Conservation (phyloP, 2,113 vertebrate species). For the Epinephelus lanceolatus region DNA sequence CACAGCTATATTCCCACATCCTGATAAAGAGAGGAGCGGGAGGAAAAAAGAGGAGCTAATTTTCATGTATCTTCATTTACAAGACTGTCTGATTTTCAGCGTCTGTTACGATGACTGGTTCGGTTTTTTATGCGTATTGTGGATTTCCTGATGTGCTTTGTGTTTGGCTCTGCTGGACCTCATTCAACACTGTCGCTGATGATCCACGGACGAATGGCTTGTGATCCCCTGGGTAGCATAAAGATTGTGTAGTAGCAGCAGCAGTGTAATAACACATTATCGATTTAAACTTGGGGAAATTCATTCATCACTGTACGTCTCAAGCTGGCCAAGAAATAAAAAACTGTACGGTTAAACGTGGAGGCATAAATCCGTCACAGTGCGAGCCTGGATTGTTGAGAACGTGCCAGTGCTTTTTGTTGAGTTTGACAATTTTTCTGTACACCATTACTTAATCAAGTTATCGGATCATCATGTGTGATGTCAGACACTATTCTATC, state of each 20-base stretch:
- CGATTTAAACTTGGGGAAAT: constrained; percentile 65
- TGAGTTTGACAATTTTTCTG: not conserved
- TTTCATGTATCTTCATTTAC: constrained; percentile 40
- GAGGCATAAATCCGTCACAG: constrained; percentile 22
- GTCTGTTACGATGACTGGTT: constrained; percentile 3
- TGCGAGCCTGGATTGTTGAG: not conserved
- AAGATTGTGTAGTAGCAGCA: constrained; percentile 61
- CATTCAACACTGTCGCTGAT: constrained; percentile 49
- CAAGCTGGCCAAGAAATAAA: constrained; percentile 29
- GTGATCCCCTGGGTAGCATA: constrained; percentile 63
- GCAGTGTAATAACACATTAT: constrained; percentile 68
- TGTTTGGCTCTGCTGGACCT: constrained; percentile 13
- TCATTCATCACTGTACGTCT: constrained; percentile 56
- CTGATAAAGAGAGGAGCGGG: constrained; percentile 30
- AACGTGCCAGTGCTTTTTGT: constrained; percentile 4
- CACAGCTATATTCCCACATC: constrained; percentile 59
- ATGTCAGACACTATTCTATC: constrained; percentile 1
- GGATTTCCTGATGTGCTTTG: constrained; percentile 4
- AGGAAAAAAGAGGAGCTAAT: constrained; percentile 1
- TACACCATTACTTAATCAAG: constrained; percentile 14
- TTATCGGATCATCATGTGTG: not conserved
- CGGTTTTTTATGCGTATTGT: not conserved
- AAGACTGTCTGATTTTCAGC: constrained; percentile 2
- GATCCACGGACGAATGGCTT: constrained; percentile 54
- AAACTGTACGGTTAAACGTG: constrained; percentile 22